These are phyloP conservation scores for Merodon equestris DNA, from an alignment of 2,888 invertebrate species.

Conservation along the genomic window DNA sequence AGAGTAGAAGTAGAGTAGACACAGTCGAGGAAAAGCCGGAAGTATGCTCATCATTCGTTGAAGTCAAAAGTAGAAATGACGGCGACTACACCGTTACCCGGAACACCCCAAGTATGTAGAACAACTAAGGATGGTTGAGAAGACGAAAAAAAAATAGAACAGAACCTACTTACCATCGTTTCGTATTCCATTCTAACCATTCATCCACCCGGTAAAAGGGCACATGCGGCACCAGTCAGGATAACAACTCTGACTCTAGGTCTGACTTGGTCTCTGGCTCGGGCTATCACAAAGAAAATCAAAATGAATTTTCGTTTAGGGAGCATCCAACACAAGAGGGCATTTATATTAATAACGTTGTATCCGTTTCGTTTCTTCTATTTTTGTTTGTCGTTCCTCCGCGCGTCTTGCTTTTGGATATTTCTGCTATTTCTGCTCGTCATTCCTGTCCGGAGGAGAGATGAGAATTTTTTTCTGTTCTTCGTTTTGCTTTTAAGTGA, in stretches of 20 bases:
- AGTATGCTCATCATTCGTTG: slow-evolving; percentile 45
- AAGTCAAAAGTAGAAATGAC: slow-evolving; percentile 1
- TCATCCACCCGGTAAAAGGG: slow-evolving; percentile 20
- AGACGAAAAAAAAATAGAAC: too few relatives aligned
- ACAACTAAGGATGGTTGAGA: not conserved
- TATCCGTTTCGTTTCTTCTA: slow-evolving; percentile 41
- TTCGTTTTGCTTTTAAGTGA: slow-evolving; percentile 34
- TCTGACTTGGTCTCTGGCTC: not conserved
- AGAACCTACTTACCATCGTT: too few relatives aligned
- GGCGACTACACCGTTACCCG: slow-evolving; percentile 10
- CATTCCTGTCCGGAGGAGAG: not conserved
- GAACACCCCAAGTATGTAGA: too few relatives aligned
- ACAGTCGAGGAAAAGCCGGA: slow-evolving; percentile 41
- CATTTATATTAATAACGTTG: slow-evolving; percentile 52
- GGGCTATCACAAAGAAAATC: slow-evolving; percentile 51
- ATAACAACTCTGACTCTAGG: slow-evolving; percentile 54
- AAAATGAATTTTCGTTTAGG: slow-evolving; percentile 57
- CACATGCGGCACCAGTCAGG: slow-evolving; percentile 27
- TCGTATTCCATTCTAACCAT: too few relatives aligned
- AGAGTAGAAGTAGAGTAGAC: not conserved
- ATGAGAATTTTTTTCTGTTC: not conserved
- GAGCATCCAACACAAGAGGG: slow-evolving; percentile 16
- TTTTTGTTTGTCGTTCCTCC: slow-evolving; percentile 4
- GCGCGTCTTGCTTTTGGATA: not conserved
- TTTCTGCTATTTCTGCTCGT: not conserved